Evolutionary conservation across 2,888 invertebrate species (phyloP).

Genomic region (Neria commutata): DNA sequence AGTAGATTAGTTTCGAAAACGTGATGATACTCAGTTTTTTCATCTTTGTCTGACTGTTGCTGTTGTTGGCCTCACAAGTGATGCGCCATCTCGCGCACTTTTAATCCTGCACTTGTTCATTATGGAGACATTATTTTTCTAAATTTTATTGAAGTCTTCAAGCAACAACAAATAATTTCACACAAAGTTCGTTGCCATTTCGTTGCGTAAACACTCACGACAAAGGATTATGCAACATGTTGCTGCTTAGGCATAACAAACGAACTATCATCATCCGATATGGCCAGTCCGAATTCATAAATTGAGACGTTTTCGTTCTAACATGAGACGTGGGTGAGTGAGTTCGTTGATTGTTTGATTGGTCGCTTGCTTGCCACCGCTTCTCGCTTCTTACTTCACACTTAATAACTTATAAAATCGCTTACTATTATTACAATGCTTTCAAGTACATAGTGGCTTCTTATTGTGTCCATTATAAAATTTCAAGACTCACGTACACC

Average conservation of each 20-base stretch:
- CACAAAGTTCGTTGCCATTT: not conserved
- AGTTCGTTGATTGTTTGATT: no score
- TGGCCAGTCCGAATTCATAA: not conserved
- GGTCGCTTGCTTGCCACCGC: no score
- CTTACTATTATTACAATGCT: no score
- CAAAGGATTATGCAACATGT: constrained; percentile 43
- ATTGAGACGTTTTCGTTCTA: no score
- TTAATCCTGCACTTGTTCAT: not conserved
- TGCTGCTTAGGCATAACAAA: constrained; percentile 24
- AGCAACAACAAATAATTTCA: no score
- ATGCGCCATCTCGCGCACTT: not conserved
- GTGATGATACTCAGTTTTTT: not conserved
- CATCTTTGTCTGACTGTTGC: no score
- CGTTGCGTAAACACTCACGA: not conserved
- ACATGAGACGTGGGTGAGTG: no score
- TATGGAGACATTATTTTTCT: not conserved
- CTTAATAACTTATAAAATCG: not conserved
- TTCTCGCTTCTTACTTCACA: not conserved
- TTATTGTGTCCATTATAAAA: no score
- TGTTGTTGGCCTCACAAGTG: no score
- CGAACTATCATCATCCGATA: constrained; percentile 41
- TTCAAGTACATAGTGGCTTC: no score
- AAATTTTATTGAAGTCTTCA: not conserved
- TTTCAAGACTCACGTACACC: not conserved
- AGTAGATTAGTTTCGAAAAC: not conserved